Conservation (phyloP, 2,797 vertebrate species). For the Enoplosus armatus region DNA sequence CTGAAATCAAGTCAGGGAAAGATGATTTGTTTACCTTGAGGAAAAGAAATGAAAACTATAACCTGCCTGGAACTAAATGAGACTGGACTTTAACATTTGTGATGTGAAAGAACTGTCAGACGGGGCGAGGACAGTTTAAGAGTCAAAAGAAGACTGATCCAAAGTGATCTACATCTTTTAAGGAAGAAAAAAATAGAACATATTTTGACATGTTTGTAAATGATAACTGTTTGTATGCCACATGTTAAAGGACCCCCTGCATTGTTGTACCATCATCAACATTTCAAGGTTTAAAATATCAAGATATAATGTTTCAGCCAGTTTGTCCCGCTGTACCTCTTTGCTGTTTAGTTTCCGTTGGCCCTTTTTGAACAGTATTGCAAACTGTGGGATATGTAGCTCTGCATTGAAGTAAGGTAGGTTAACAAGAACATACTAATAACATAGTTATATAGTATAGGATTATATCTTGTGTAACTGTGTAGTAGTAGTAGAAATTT, state of each 20-base stretch:
- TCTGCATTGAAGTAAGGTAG: too few species aligned
- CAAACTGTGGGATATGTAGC: not conserved
- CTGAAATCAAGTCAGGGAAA: constrained; percentile 10
- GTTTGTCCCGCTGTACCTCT: not conserved
- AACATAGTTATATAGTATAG: not conserved
- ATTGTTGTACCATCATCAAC: not conserved
- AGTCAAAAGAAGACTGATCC: not conserved
- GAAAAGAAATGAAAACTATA: not conserved
- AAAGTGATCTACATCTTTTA: too few species aligned
- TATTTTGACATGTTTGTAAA: not conserved
- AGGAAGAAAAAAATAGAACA: too few species aligned
- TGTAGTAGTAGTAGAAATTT: not conserved
- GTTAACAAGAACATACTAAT: not conserved
- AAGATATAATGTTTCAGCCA: not conserved
- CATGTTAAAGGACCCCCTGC: not conserved
- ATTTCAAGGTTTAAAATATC: not conserved
- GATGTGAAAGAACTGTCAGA: not conserved
- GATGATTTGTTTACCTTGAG: not conserved
- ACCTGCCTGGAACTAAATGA: not conserved
- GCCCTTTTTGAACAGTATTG: not conserved
- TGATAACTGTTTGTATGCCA: not conserved
- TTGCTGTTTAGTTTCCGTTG: constrained; percentile 8
- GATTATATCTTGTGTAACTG: not conserved
- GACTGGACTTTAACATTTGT: not conserved
- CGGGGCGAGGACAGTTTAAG: not conserved